Percentiles rank a stretch among this genome's conserved stretches.
Conservation (phyloP, 2,797 vertebrate genomes). For the Poeciliopsis infans region DNA sequence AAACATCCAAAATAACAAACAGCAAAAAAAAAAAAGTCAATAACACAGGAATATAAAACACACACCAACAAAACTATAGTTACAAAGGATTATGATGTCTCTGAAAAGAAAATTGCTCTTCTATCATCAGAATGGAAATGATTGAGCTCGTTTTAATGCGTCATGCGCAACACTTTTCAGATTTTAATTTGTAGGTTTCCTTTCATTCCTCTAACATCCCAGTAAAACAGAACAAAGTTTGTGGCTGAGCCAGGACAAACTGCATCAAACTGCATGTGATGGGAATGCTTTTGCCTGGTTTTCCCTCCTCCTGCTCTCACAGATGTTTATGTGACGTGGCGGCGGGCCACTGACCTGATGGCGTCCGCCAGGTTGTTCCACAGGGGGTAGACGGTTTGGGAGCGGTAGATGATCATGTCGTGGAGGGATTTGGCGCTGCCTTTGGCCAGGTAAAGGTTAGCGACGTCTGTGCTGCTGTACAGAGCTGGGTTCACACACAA, state of each 20-base stretch:
- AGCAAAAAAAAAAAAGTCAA: too few species aligned
- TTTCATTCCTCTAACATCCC: neutral
- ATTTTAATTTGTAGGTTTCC: neutral
- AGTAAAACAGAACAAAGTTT: neutral
- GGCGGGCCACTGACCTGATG: constrained; percentile 69
- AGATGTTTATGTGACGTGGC: neutral
- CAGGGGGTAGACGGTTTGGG: constrained; percentile 80
- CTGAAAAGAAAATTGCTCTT: too few species aligned
- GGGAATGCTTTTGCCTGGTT: neutral
- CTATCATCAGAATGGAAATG: too few species aligned
- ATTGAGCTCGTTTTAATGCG: too few species aligned
- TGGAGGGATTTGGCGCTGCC: constrained; percentile 78
- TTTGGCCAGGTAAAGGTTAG: constrained; percentile 78
- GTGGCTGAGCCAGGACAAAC: neutral
- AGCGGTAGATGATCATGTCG: constrained; percentile 78
- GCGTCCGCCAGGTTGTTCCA: constrained; percentile 80
- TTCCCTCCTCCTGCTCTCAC: neutral
- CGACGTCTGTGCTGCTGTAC: constrained; percentile 80
- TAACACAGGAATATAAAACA: too few species aligned
- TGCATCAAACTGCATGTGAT: neutral
- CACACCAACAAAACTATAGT: too few species aligned
- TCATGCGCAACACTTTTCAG: neutral
- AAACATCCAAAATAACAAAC: too few species aligned
- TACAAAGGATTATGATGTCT: too few species aligned
- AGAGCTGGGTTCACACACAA: constrained; percentile 48